phyloP scores from a whole-genome alignment of 2,113 vertebrate species.

The Paratilapia polleni region DNA sequence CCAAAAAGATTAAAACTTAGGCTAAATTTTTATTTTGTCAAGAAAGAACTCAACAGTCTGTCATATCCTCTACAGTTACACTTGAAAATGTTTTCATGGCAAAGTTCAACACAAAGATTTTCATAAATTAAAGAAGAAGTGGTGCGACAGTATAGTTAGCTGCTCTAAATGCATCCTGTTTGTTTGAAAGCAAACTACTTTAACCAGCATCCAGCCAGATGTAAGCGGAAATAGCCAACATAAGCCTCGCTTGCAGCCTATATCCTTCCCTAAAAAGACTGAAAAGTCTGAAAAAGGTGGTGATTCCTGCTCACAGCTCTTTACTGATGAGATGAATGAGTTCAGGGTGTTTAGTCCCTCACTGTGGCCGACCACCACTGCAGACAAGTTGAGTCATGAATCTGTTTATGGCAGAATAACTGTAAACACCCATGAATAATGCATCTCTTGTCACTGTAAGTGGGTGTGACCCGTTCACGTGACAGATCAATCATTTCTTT shows the following conservation, averaged over 20 bases:
- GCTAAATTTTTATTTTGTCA: conserved; percentile 52
- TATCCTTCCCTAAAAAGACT: neutral
- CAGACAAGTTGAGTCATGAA: neutral
- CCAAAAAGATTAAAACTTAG: conserved; percentile 28
- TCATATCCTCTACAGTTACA: conserved; percentile 45
- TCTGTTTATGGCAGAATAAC: neutral
- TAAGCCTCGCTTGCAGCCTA: neutral
- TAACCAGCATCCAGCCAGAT: neutral
- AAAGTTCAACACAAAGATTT: conserved; percentile 56
- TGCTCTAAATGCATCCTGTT: conserved; percentile 14
- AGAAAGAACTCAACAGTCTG: conserved; percentile 28
- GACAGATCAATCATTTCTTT: neutral
- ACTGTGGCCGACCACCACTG: neutral
- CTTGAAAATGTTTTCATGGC: conserved; percentile 29
- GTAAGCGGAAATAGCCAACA: neutral
- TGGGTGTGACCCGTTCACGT: neutral
- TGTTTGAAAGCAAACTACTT: neutral
- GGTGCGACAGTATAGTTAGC: conserved; percentile 13
- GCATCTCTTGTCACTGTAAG: neutral
- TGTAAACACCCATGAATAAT: conserved; percentile 3
- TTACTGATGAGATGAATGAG: neutral
- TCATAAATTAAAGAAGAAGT: conserved; percentile 58
- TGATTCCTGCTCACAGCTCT: neutral
- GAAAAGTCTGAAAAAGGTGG: neutral
- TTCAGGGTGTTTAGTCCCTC: neutral